Evolutionary conservation across 2,888 invertebrate genomes (phyloP), one percentile per base, ranked within the genome.

Genomic region (Eudasyphora cyanicolor): DNA sequence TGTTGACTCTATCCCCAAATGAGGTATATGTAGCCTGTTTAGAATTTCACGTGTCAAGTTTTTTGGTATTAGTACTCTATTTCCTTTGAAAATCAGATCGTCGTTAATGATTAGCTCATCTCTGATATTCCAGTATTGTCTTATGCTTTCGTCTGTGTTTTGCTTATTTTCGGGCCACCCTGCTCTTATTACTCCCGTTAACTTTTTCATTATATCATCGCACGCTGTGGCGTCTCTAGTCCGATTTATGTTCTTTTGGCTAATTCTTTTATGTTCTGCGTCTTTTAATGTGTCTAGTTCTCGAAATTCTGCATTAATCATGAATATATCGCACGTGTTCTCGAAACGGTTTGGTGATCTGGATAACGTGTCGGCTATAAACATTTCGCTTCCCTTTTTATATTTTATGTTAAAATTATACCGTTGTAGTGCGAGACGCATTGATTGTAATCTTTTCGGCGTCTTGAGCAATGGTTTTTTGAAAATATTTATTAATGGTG

Each of bases 401-500:
- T n/a, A n/a, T n/a, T n/a, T n/a, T n/a, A n/a, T n/a, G n/a, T n/a
- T 51, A 27, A 73, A 62, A 17, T 49, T 73, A 10, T 79, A 79
- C 0, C 21, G 17, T 60, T 79, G 69, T 38, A 75, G 21, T 57
- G 5, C 32, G 8, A 79, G 5, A 1, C 74, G 67, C 74, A 77
- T 76, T 19, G 5, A 1, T 73, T 67, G 77, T 21, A 73, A 10
- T 6, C 54, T 60, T 82, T 76, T 79, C 6, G 78, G 64, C 4
- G 78, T 74, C 24, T 70, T 74, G 1, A 70, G 70, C 1, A 62
- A 57, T 51, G 77, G 77, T 42, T 70, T 79, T 29, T 79, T 76
- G 12, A 78, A 71, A 14, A 85, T 82, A 10, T 27, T 84, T 6
- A 73, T 62, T 17, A 82, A 42, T n/a, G 85, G 87, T 62, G 82